A percentile compares a stretch with the other conserved stretches of the same genome.
These are phyloP conservation scores for Psococerastis gibbosa DNA, from an alignment of 2,888 invertebrate species.

Conservation along the genomic window DNA sequence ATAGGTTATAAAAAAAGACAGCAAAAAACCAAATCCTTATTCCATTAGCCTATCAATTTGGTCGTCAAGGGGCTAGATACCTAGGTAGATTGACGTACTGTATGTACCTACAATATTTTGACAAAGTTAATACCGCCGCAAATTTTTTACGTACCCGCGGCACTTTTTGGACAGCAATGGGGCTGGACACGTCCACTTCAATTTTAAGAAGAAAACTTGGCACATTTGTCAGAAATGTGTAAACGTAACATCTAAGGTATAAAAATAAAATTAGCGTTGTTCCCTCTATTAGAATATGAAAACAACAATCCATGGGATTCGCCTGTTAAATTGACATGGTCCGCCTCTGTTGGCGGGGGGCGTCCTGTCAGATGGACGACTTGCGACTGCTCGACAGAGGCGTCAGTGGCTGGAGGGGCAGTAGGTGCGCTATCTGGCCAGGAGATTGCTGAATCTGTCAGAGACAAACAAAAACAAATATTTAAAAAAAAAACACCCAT, in stretches of 20 bases:
- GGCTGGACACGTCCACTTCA: too few relatives aligned
- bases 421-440: constrained; percentile 31
- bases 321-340: constrained; percentile 7
- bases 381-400: not conserved
- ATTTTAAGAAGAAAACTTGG: too few relatives aligned
- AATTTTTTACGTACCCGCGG: too few relatives aligned
- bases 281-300: not conserved
- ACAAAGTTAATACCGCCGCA: too few relatives aligned
- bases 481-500: too few relatives aligned
- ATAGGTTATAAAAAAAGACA: too few relatives aligned
- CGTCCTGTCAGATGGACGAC: constrained; percentile 9
- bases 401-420: constrained; percentile 28
- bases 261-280: not conserved
- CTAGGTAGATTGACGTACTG: too few relatives aligned
- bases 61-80: too few relatives aligned
- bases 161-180: too few relatives aligned
- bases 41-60: too few relatives aligned
- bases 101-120: too few relatives aligned
- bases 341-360: constrained; percentile 2
- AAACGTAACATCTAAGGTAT: not conserved
- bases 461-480: not conserved
- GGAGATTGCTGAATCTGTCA: constrained; percentile 25
- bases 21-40: too few relatives aligned
- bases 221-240: not conserved
- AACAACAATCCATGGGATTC: not conserved